A percentile compares a stretch with the other conserved stretches of the same genome.
Conservation (phyloP, 1,140 invertebrate species). For the Charaxes varanes region DNA sequence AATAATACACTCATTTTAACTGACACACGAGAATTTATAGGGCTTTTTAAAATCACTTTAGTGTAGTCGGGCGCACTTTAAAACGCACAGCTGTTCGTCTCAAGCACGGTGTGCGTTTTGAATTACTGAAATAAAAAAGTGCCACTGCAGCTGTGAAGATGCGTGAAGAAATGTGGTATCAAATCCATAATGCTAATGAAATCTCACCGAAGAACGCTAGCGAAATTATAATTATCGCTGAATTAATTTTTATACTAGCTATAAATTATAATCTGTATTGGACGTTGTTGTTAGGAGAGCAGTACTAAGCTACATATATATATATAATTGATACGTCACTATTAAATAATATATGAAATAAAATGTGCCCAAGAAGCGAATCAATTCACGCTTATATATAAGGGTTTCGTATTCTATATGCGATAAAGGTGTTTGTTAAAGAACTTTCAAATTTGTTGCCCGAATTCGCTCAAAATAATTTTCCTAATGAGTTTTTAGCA, state of each 20-base stretch:
- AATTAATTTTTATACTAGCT: conserved; percentile 9
- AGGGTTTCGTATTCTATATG: too few relatives aligned
- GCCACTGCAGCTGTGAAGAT: conserved; percentile 31
- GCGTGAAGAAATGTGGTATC: conserved; percentile 31
- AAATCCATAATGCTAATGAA: conserved; percentile 6
- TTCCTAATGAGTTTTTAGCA: too few relatives aligned
- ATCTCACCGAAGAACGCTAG: conserved; percentile 11
- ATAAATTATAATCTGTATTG: too few relatives aligned
- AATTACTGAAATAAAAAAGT: conserved; percentile 36
- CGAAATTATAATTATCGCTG: conserved; percentile 15
- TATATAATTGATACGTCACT: too few relatives aligned
- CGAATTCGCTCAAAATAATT: too few relatives aligned
- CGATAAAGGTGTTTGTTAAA: too few relatives aligned
- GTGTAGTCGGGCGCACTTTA: conserved; percentile 25
- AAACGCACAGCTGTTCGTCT: conserved; percentile 36
- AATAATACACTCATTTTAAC: conserved; percentile 25
- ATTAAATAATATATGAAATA: too few relatives aligned
- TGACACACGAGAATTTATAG: conserved; percentile 27
- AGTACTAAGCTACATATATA: too few relatives aligned
- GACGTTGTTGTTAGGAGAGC: too few relatives aligned
- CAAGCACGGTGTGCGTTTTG: conserved; percentile 27
- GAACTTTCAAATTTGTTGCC: too few relatives aligned
- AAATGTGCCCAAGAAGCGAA: too few relatives aligned
- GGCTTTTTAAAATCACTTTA: conserved; percentile 30
- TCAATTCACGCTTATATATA: too few relatives aligned